Percentiles rank a stretch among this genome's conserved stretches.
Conservation (phyloP, 2,797 vertebrate genomes). For the Mareca penelope region DNA sequence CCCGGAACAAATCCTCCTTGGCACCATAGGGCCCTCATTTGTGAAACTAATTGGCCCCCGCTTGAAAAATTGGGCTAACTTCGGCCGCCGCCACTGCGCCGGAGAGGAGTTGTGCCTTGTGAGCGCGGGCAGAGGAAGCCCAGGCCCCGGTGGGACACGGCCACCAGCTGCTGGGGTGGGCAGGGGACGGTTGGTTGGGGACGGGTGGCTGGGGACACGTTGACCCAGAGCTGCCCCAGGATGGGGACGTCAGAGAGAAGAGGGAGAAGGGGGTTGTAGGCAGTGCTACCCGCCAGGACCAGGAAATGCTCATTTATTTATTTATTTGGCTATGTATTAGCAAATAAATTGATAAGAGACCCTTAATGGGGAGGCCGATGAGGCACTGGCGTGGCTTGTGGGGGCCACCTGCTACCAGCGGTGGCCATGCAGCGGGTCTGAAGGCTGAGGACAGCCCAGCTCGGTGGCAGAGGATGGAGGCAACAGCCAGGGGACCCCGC, state of each 20-base stretch:
- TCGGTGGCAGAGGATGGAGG: rapidly evolving
- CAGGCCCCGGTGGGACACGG: background rate
- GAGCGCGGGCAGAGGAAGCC: background rate
- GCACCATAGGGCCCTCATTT: slow-evolving; percentile 79
- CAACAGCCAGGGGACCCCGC: too few relatives aligned
- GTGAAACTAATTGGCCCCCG: slow-evolving; percentile 83
- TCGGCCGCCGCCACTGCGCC: background rate
- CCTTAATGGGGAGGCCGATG: rapidly evolving
- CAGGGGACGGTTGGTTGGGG: background rate
- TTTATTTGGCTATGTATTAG: too few relatives aligned
- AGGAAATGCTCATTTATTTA: background rate
- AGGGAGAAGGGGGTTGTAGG: too few relatives aligned
- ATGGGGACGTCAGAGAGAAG: background rate
- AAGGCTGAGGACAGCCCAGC: rapidly evolving
- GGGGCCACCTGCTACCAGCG: background rate
- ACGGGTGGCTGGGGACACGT: background rate
- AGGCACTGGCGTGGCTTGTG: rapidly evolving
- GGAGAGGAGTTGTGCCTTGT: background rate
- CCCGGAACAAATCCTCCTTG: slow-evolving; percentile 81
- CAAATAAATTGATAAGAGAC: background rate
- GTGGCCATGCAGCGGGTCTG: rapidly evolving
- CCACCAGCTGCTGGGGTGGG: background rate
- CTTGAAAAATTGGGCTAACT: slow-evolving; percentile 61
- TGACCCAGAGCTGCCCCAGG: too few relatives aligned
- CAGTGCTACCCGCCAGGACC: background rate